Evolutionary conservation across 2,888 invertebrate species (phyloP).

Genomic region (Callosobruchus maculatus): DNA sequence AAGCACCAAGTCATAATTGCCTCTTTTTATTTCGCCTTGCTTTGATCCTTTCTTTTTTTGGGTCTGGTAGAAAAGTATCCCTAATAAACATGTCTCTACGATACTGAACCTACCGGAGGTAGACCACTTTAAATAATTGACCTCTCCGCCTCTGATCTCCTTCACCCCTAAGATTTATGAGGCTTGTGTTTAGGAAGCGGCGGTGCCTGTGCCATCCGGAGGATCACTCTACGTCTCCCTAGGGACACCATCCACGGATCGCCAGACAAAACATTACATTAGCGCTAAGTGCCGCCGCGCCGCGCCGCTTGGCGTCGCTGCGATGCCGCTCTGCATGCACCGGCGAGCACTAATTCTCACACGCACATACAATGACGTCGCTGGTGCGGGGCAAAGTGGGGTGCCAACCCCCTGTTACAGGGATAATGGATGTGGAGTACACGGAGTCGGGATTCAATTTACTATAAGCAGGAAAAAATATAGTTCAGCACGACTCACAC

Average conservation of each 20-base stretch:
- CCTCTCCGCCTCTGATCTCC: background rate
- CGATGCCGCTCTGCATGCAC: background rate
- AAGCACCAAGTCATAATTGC: too few species aligned
- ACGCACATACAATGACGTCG: background rate
- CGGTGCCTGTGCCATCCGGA: background rate
- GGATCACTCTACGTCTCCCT: background rate
- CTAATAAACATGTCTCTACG: too few species aligned
- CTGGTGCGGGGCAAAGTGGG: background rate
- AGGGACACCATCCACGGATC: constrained; percentile 18
- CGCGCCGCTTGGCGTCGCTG: background rate
- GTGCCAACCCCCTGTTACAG: background rate
- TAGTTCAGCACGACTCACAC: too few species aligned
- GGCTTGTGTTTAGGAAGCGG: background rate
- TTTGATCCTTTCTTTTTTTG: too few species aligned
- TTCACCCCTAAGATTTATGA: background rate
- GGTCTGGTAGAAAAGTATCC: too few species aligned
- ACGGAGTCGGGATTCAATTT: too few species aligned
- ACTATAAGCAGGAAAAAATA: too few species aligned
- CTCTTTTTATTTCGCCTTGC: too few species aligned
- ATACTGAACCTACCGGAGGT: background rate
- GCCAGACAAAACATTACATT: constrained; percentile 47
- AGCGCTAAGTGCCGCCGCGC: constrained; percentile 36
- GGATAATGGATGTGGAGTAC: too few species aligned
- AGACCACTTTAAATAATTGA: background rate
- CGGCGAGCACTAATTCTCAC: background rate